These are phyloP conservation scores for Drosophila malerkotliana DNA, from an alignment of 1,140 invertebrate genomes.

Conservation along the genomic window DNA sequence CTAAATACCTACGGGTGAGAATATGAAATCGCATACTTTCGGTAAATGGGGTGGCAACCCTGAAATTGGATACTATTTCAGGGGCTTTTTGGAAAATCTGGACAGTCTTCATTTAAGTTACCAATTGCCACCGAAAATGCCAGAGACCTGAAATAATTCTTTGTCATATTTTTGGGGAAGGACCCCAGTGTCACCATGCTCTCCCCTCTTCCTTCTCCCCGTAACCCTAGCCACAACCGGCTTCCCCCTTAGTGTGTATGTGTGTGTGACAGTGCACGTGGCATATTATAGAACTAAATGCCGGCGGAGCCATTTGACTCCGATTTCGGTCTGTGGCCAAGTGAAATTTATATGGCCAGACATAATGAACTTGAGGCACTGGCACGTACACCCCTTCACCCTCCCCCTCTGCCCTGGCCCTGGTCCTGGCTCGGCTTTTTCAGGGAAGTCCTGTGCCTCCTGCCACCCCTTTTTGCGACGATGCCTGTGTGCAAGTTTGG, in stretches of 20 bases:
- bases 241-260: neutral
- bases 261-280: conserved; percentile 38
- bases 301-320: conserved; percentile 75
- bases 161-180: conserved; percentile 33
- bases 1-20: neutral
- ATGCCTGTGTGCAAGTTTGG: conserved; percentile 24
- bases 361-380: conserved; percentile 77
- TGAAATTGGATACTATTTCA: conserved; percentile 14
- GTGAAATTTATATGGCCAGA: conserved; percentile 80
- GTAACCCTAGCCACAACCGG: neutral
- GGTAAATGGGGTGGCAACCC: conserved; percentile 1
- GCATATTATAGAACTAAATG: conserved; percentile 70
- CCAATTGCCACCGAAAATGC: conserved; percentile 17
- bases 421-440: too few species aligned
- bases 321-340: conserved; percentile 79
- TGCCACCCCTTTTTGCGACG: neutral
- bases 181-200: neutral
- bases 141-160: conserved; percentile 21
- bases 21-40: conserved; percentile 8
- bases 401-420: neutral
- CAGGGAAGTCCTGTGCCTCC: too few species aligned
- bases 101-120: conserved; percentile 17
- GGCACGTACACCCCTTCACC: conserved; percentile 49
- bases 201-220: too few species aligned
- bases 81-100: conserved; percentile 5